Evolutionary conservation across 2,113 vertebrate genomes (phyloP), one percentile per base, ranked within the genome.

Genomic region (Xiphophorus couchianus): DNA sequence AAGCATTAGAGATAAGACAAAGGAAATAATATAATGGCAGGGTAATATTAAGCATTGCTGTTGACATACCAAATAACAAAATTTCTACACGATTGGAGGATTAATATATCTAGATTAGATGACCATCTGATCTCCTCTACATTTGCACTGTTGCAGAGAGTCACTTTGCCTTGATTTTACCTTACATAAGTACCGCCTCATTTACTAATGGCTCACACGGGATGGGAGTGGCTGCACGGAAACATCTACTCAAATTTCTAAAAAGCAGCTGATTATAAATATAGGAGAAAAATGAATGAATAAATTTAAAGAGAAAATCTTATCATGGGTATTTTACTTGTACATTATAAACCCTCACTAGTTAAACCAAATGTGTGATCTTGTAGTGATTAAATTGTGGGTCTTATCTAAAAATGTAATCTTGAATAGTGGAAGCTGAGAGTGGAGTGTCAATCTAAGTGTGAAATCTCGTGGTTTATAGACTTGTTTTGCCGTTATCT

Each of bases 1-100:
- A 77, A 76, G 81, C 71, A 29, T 68, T 17, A 28, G 51, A 80
- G 83, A 87, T 86, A 82, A 84, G 82, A 80, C n/a, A 2, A 54
- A 72, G 84, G 80, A 84, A 85, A 88, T 84, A 7, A 69, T 73
- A 82, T 78, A 44, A 27, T 58, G 68, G 68, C 69, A 68, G 71
- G 82, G 77, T 60, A 5, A 69, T 39, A 75, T 74, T 33, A 60
- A 62, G 80, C 76, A 76, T 66, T 42, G 68, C 74, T 83, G 84
- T 88, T 86, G 82, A 89, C 71, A 74, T 79, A 58, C 74, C 62
- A 75, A 85, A 90, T 90, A 80, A 83, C 69, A 73, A 35, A 62
- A 82, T 78, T 85, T 80, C 0, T 54, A 79, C 76, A 77, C 39
- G 31, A 84, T 66, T 74, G 73, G 35, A 72, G 86, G 66, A 86